Evolutionary conservation across 2,113 vertebrate species (phyloP).

Genomic region (Paedocypris sp.): DNA sequence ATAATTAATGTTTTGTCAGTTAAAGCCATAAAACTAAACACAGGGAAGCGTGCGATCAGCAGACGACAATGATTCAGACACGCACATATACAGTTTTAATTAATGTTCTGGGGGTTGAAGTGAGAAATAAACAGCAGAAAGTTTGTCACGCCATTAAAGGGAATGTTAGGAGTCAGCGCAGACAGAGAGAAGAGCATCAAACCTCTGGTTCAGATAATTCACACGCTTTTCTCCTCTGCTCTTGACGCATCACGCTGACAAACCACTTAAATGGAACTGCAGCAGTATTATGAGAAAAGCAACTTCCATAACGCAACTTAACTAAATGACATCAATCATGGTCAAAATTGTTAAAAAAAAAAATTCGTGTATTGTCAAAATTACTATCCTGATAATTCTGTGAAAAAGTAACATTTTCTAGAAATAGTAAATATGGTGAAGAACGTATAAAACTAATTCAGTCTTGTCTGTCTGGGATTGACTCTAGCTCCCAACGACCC

Average conservation of each 20-base stretch:
- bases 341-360: conserved; percentile 2
- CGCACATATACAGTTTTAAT: conserved; percentile 28
- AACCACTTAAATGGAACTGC: conserved; percentile 25
- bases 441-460: too few species aligned
- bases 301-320: background rate
- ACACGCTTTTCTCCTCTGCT: background rate
- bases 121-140: conserved; percentile 33
- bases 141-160: conserved; percentile 25
- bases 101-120: conserved; percentile 37
- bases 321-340: conserved; percentile 22
- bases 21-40: conserved; percentile 36
- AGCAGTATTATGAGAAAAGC: conserved; percentile 20
- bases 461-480: too few species aligned
- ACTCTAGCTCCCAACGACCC: too few species aligned
- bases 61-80: conserved; percentile 22
- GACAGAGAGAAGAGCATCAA: conserved; percentile 17
- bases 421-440: too few species aligned
- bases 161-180: background rate
- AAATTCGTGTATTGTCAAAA: too few species aligned
- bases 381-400: too few species aligned
- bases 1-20: conserved; percentile 45
- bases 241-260: conserved; percentile 10
- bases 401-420: too few species aligned
- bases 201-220: conserved; percentile 29
- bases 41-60: conserved; percentile 31